phyloP scores from a whole-genome alignment of 2,888 invertebrate genomes.

The Apamea sordens region DNA sequence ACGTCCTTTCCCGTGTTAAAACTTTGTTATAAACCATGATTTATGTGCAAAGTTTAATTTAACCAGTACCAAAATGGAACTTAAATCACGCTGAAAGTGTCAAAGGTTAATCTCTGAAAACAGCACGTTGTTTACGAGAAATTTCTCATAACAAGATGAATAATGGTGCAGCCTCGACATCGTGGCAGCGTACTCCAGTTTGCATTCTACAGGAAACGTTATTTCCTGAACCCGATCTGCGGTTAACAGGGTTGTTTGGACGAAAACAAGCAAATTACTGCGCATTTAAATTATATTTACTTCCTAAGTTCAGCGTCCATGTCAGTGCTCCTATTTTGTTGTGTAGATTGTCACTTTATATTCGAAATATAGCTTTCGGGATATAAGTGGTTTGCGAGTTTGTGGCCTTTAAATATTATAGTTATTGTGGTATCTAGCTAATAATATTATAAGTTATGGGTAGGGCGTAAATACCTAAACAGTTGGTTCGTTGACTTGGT shows the following conservation, averaged over 20 bases:
- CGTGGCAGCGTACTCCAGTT: constrained; percentile 29
- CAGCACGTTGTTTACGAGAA: constrained; percentile 28
- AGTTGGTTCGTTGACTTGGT: not conserved
- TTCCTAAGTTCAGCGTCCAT: not conserved
- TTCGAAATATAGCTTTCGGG: not conserved
- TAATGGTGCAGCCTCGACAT: constrained; percentile 19
- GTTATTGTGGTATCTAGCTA: not conserved
- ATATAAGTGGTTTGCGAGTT: not conserved
- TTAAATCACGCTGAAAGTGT: constrained; percentile 7
- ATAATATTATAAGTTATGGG: not conserved
- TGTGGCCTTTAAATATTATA: not conserved
- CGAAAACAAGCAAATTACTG: constrained; percentile 28
- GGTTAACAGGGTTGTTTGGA: constrained; percentile 24
- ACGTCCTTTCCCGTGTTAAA: constrained; percentile 10
- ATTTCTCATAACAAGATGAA: constrained; percentile 47
- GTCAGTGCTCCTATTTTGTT: not conserved
- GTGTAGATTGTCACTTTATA: not conserved
- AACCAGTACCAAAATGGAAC: constrained; percentile 10
- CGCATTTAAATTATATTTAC: constrained; percentile 22
- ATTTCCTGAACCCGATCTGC: constrained; percentile 48
- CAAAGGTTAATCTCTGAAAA: constrained; percentile 27
- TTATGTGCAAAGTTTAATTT: constrained; percentile 2
- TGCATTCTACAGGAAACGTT: constrained; percentile 53
- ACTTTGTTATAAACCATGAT: constrained; percentile 18
- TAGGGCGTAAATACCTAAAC: not conserved